Percentiles rank a stretch among this genome's conserved stretches.
These are phyloP conservation scores for Sericinus montela DNA, from an alignment of 2,888 invertebrate genomes.

Conservation along the genomic window DNA sequence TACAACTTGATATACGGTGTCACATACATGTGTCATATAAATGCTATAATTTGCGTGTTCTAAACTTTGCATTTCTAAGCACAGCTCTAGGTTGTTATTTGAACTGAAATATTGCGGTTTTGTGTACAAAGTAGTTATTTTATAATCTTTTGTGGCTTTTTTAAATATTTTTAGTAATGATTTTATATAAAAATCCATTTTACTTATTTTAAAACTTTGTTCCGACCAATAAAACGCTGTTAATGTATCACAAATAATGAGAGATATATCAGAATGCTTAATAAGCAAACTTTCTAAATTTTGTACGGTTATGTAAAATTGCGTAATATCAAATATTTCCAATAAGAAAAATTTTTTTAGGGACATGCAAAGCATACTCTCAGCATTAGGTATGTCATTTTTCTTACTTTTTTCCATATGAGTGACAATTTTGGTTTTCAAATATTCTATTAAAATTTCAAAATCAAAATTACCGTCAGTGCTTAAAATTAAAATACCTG, in stretches of 20 bases:
- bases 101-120: slow-evolving; percentile 72
- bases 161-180: slow-evolving; percentile 58
- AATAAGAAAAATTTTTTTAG: slow-evolving; percentile 47
- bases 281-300: slow-evolving; percentile 60
- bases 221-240: slow-evolving; percentile 78
- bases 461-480: slow-evolving; percentile 63
- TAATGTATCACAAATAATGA: slow-evolving; percentile 63
- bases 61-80: slow-evolving; percentile 33
- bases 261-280: slow-evolving; percentile 51
- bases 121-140: slow-evolving; percentile 72
- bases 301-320: slow-evolving; percentile 60
- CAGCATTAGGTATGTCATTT: slow-evolving; percentile 22
- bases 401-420: slow-evolving; percentile 7
- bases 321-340: slow-evolving; percentile 59
- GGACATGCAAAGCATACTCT: slow-evolving; percentile 30
- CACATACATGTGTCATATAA: slow-evolving; percentile 32
- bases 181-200: slow-evolving; percentile 73
- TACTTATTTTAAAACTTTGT: slow-evolving; percentile 59
- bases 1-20: slow-evolving; percentile 29
- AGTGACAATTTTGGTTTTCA: slow-evolving; percentile 34
- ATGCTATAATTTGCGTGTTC: slow-evolving; percentile 60
- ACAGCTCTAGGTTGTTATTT: slow-evolving; percentile 44
- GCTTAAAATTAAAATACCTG: slow-evolving; percentile 55
- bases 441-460: slow-evolving; percentile 31
- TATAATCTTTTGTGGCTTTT: slow-evolving; percentile 66